Evolutionary conservation across 2,888 invertebrate species (phyloP), one percentile per base, ranked within the genome.

Genomic region (Habrosyne pyritoides): DNA sequence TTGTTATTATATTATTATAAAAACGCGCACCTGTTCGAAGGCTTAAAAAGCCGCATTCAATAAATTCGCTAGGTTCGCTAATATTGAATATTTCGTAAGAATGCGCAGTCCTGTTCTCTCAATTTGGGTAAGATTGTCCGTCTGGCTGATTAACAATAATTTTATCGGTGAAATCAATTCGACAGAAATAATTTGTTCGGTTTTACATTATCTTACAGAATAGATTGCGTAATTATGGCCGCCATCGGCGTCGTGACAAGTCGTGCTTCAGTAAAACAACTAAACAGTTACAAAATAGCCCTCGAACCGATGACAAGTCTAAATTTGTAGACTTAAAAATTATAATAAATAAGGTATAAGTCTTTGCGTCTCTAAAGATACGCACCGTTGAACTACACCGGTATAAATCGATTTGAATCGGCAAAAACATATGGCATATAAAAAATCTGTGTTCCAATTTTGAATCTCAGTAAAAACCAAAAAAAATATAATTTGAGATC

Each of bases 111-210:
- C 42, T 18, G 24, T 47, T 42, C 24, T 30, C 26, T 47, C 28
- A 46, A 36, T 46, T 52, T 42, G 24, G 22, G 36, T 14, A 50
- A 10, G 28, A n/a, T 33, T 33, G 33, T 21, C 10, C 18, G 30
- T 24, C 30, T 18, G 24, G 47, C 55, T 49, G 60, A 51, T 64
- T 60, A 53, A 53, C 53, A 48, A 63, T 64, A 70, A 69, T 65
- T 61, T 63, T 47, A 53, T 57, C 59, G 55, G 64, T 53, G 70
- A 76, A 83, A 79, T 79, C 79, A 75, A 81, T 83, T 81, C 68
- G 77, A 65, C 68, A 56, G 61, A 66, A 74, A 74, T 71, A 74
- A 66, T 53, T 73, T 73, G 66, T 64, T 58, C 51, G 55, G 53
- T 62, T 69, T 77, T 73, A 42, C 22, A 57, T 74, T 71, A 65